Evolutionary conservation across 1,140 invertebrate genomes (phyloP).

Genomic region (Aphelenchoides besseyi): DNA sequence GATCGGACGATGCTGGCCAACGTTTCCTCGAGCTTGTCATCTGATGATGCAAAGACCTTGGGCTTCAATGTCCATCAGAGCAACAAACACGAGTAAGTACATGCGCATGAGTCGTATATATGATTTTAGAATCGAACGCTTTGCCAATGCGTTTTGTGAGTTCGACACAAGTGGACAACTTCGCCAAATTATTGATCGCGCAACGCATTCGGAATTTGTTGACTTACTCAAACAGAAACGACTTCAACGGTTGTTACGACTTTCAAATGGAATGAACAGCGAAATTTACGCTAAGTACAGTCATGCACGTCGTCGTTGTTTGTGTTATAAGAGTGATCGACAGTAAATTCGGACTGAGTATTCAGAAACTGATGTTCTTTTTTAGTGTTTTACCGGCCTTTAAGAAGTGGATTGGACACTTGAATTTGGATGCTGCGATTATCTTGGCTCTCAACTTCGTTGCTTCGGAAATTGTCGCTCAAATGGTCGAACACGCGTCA

Average conservation of each 20-base stretch:
- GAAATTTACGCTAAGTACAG: background rate
- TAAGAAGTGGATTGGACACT: background rate
- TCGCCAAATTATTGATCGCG: background rate
- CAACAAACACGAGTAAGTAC: no score
- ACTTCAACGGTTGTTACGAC: background rate
- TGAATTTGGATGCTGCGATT: background rate
- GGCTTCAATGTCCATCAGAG: background rate
- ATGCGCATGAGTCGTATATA: no score
- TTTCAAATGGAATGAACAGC: background rate
- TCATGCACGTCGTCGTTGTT: background rate
- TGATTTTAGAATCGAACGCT: constrained; percentile 2
- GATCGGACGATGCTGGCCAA: background rate
- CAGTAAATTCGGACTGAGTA: background rate
- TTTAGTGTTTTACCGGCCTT: background rate
- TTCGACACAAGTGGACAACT: background rate
- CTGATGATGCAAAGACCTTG: background rate
- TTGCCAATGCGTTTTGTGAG: background rate
- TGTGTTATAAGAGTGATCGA: constrained; percentile 7
- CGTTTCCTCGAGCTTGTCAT: background rate
- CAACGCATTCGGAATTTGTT: background rate
- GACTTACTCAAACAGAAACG: constrained; percentile 14
- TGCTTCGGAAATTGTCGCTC: constrained; percentile 13
- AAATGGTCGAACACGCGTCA: constrained; percentile 17
- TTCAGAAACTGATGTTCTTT: background rate
- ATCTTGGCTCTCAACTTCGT: constrained; percentile 7